These are phyloP conservation scores for Aspidapion aeneum DNA, from an alignment of 2,888 invertebrate species.

Conservation along the genomic window DNA sequence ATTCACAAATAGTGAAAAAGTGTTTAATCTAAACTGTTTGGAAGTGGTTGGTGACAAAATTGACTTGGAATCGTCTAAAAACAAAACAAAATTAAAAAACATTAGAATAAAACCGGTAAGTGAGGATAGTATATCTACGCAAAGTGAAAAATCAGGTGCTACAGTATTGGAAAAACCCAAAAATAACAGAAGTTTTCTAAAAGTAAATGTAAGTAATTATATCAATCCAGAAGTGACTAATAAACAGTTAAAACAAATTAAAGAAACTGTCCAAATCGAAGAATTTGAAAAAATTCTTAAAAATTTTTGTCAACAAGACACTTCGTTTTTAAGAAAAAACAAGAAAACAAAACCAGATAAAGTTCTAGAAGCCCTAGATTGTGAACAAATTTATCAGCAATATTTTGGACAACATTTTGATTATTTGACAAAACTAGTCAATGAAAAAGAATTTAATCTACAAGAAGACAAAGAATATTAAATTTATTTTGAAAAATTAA, in stretches of 20 bases:
- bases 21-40: constrained; percentile 20
- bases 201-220: constrained; percentile 19
- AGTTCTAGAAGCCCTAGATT: constrained; percentile 50
- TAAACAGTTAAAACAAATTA: constrained; percentile 51
- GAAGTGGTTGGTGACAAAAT: constrained; percentile 30
- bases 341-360: constrained; percentile 48
- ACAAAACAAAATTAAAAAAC: background rate
- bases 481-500: background rate
- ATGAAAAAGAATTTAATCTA: background rate
- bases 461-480: background rate
- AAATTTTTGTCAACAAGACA: constrained; percentile 43
- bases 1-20: background rate
- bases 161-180: background rate
- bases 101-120: constrained; percentile 2
- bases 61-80: constrained; percentile 14
- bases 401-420: constrained; percentile 53
- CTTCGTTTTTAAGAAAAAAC: constrained; percentile 22
- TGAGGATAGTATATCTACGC: constrained; percentile 6
- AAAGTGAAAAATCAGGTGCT: background rate
- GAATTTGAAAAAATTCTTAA: constrained; percentile 62
- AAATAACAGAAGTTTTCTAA: background rate
- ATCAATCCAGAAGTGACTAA: constrained; percentile 33
- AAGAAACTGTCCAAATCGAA: constrained; percentile 58
- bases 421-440: constrained; percentile 42
- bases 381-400: constrained; percentile 50